Evolutionary conservation across 2,797 vertebrate species (phyloP), one percentile per base, ranked within the genome.

Genomic region (Peromyscus attwateri): DNA sequence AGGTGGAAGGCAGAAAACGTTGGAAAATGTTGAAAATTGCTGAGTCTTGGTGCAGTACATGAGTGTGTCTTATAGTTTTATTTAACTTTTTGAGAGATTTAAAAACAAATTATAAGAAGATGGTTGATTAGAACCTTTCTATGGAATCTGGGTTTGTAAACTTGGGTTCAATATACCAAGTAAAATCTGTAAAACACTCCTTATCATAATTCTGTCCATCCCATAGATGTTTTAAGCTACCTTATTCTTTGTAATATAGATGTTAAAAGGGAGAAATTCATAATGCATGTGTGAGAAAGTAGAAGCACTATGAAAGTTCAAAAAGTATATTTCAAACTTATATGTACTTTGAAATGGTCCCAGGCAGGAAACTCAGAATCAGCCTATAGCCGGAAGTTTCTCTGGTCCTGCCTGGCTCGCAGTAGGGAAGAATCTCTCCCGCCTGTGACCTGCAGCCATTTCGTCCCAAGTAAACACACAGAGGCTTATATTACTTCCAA

Each of bases 301-400:
- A 92, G 60, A 94, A 81, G 62, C 19, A 81, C 21, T 88, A 66
- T 94, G n/a, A 87, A 89, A 68, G 64, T 46, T 55, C 46, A 64
- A 79, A 76, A 75, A 87, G 23, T 4, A 62, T 29, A 89, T 55
- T 89, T 87, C 80, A 64, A 92, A 46, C 12, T 23, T 82, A 52
- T n/a, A 62, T 23, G 64, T 1, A 62, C 75, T 92, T 76, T 90
- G 34, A 82, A 62, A 71, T 79, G 52, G 49, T 34, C 37, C 52
- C 8, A 49, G 25, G 81, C 10, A 85, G n/a, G n/a, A 89, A 95
- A 92, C 40, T 81, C 3, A 4, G 25, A 88, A 49, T 79, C 46
- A 90, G n/a, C 17, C 49, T 52, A 14, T 14, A 52, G 49, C 49
- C 13, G 11, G 49, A 13, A 13, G 49, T 52, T 52, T 52, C 49